phyloP scores from a whole-genome alignment of 2,797 vertebrate species.

The Poeciliopsis gracilis region DNA sequence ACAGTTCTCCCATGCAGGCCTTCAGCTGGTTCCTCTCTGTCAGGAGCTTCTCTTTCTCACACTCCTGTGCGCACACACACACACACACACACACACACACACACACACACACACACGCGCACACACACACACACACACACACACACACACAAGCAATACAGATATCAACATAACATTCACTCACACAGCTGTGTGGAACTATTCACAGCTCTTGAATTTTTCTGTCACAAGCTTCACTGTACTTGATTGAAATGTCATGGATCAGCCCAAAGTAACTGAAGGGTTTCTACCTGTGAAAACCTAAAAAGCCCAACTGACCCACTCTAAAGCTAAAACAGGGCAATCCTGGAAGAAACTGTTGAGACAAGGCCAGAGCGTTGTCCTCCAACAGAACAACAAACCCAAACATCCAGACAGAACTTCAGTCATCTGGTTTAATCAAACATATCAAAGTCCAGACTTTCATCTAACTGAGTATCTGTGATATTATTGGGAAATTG shows the following conservation, averaged over 20 bases:
- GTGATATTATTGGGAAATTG: background rate
- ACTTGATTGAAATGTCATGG: background rate
- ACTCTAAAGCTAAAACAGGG: too few species aligned
- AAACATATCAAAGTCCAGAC: background rate
- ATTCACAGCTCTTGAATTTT: background rate
- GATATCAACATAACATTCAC: background rate
- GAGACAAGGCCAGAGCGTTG: background rate
- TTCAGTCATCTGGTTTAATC: background rate
- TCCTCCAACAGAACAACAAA: background rate
- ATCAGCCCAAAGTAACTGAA: background rate
- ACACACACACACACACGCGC: background rate
- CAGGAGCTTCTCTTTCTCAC: conserved; percentile 97
- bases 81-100: background rate
- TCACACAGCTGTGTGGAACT: background rate
- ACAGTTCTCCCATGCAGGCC: conserved; percentile 96
- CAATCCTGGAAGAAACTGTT: background rate
- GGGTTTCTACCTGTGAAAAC: background rate
- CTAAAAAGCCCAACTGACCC: background rate
- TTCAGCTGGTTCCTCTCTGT: conserved; percentile 98
- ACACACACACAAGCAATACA: background rate
- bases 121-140: background rate
- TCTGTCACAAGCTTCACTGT: background rate
- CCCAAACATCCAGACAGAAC: background rate
- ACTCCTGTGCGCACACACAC: conserved; percentile 81
- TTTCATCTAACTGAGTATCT: background rate